Percentiles rank a stretch among this genome's conserved stretches.
phyloP scores from a whole-genome alignment of 2,113 vertebrate species.

The Hystrix brachyura region DNA sequence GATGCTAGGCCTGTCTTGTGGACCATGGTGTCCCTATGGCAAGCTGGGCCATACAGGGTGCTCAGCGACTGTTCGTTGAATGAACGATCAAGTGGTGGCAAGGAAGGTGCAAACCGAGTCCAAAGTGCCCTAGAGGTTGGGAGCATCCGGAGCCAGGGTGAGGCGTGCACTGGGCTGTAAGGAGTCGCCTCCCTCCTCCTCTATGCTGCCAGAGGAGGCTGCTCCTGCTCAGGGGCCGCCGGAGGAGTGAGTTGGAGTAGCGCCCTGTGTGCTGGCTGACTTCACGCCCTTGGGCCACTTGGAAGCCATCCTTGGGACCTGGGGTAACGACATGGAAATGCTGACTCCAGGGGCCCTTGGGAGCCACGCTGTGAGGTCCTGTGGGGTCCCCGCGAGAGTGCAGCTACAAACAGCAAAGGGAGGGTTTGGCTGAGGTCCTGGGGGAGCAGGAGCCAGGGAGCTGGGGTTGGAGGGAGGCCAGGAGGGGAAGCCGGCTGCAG shows the following conservation, averaged over 20 bases:
- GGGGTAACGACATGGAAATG: neutral
- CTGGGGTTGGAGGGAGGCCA: neutral
- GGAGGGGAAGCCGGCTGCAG: neutral
- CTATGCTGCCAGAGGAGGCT: neutral
- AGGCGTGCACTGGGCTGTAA: accelerated
- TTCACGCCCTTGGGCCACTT: neutral
- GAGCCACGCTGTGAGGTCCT: no score
- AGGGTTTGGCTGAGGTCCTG: no score
- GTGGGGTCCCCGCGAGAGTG: neutral
- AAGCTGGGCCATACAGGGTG: accelerated
- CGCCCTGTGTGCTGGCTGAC: neutral
- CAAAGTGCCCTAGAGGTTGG: neutral
- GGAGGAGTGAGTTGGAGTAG: no score
- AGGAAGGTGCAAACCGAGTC: neutral
- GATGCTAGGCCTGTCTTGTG: accelerated
- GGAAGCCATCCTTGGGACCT: accelerated
- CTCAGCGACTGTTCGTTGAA: neutral
- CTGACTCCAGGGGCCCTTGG: accelerated
- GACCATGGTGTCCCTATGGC: accelerated
- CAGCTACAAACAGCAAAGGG: no score
- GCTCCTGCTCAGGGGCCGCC: accelerated
- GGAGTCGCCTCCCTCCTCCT: neutral
- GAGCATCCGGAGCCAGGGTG: neutral
- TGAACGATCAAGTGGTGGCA: accelerated
- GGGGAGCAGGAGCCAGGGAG: neutral